These are phyloP conservation scores for Pandemis heparana DNA, from an alignment of 2,888 invertebrate genomes.

Conservation along the genomic window DNA sequence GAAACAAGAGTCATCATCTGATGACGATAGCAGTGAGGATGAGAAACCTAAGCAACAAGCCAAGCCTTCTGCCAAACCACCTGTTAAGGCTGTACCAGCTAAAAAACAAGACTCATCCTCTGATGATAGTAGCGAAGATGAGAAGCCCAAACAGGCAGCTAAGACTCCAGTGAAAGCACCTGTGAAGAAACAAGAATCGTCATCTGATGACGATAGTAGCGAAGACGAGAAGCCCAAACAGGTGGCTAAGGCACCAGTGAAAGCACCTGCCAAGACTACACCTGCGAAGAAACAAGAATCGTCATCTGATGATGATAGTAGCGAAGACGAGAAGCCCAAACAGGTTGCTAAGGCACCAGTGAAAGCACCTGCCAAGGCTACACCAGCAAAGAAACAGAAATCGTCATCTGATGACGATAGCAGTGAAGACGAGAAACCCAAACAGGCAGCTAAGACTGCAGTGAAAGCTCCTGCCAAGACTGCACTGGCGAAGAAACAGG, in stretches of 20 bases:
- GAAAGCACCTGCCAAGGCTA: conserved; percentile 45
- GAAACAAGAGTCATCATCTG: conserved; percentile 63
- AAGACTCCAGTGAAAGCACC: conserved; percentile 44
- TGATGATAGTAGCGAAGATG: conserved; percentile 61
- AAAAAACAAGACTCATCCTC: conserved; percentile 51
- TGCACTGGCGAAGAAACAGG: conserved; percentile 59
- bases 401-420: conserved; percentile 66
- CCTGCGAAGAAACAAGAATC: conserved; percentile 63
- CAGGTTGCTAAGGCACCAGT: conserved; percentile 47
- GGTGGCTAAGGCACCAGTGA: conserved; percentile 49
- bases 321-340: conserved; percentile 71
- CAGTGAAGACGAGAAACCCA: conserved; percentile 65
- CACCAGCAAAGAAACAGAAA: conserved; percentile 47
- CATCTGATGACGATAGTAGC: conserved; percentile 68
- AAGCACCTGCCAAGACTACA: conserved; percentile 54
- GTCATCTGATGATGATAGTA: conserved; percentile 72
- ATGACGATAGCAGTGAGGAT: conserved; percentile 56
- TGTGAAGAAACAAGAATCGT: conserved; percentile 56
- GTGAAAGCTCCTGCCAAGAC: conserved; percentile 54
- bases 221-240: conserved; percentile 64
- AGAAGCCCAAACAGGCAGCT: conserved; percentile 44
- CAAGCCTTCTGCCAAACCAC: conserved; percentile 19
- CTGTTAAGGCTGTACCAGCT: conserved; percentile 16
- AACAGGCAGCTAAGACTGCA: conserved; percentile 48
- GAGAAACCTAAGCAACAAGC: conserved; percentile 42